These are phyloP conservation scores for Clivina fossor DNA, from an alignment of 2,888 invertebrate species.

Conservation along the genomic window DNA sequence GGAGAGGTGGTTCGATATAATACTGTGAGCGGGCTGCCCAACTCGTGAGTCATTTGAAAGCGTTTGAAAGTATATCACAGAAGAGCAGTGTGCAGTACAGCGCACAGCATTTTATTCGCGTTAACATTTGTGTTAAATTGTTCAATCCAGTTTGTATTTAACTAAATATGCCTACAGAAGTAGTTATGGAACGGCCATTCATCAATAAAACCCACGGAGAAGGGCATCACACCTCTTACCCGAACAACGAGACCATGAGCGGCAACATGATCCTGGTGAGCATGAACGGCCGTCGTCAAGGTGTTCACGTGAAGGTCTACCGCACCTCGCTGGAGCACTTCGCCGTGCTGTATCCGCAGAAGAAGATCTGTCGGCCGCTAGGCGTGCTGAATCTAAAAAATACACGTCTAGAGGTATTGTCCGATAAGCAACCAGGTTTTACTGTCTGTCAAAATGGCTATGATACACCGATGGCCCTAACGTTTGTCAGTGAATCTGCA, in stretches of 20 bases:
- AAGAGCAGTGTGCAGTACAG: slow-evolving; percentile 10
- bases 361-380: slow-evolving; percentile 62
- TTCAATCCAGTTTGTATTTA: slow-evolving; percentile 6
- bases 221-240: slow-evolving; percentile 51
- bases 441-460: slow-evolving; percentile 64
- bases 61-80: not conserved
- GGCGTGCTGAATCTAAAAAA: slow-evolving; percentile 65
- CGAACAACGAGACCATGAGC: slow-evolving; percentile 63
- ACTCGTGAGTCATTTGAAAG: slow-evolving; percentile 14
- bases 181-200: slow-evolving; percentile 49
- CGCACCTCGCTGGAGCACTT: slow-evolving; percentile 66
- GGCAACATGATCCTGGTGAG: slow-evolving; percentile 64
- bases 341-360: slow-evolving; percentile 66
- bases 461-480: slow-evolving; percentile 62
- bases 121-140: not conserved
- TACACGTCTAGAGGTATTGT: slow-evolving; percentile 59
- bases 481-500: slow-evolving; percentile 60
- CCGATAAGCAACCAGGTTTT: slow-evolving; percentile 55
- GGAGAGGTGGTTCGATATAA: slow-evolving; percentile 19
- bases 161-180: slow-evolving; percentile 52
- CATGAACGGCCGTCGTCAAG: slow-evolving; percentile 61
- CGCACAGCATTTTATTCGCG: no score
- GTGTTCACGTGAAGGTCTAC: slow-evolving; percentile 65
- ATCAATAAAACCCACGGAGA: slow-evolving; percentile 44
- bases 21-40: slow-evolving; percentile 6